These are phyloP conservation scores for Momotus momota DNA, from an alignment of 2,797 vertebrate species.

Conservation along the genomic window DNA sequence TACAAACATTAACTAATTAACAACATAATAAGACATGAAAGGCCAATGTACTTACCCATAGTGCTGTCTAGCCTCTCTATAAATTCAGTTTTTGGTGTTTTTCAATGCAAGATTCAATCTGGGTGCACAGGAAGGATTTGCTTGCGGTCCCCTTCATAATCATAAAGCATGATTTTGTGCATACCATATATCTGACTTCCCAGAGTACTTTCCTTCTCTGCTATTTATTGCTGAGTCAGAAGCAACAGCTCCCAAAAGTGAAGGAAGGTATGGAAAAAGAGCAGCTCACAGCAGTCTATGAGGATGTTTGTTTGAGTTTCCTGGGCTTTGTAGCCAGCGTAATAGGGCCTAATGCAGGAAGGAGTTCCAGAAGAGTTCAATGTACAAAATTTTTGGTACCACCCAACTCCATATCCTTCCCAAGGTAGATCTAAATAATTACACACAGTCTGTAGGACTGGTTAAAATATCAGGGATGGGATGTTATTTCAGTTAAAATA, in stretches of 20 bases:
- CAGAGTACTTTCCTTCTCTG: neutral
- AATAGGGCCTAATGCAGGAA: neutral
- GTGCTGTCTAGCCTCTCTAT: slow-evolving; percentile 32
- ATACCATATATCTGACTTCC: neutral
- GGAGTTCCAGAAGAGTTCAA: neutral
- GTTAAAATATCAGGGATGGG: neutral
- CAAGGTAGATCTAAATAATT: neutral
- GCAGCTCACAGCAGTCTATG: neutral
- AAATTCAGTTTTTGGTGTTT: slow-evolving; percentile 68
- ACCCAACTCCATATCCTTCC: neutral
- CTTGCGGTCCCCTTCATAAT: neutral
- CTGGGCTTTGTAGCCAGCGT: neutral
- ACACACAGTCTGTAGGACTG: neutral
- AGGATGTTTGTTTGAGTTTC: neutral
- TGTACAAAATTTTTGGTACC: neutral
- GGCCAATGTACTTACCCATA: slow-evolving; percentile 53
- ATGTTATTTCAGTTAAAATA: neutral
- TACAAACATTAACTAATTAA: slow-evolving; percentile 79
- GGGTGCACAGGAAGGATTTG: neutral
- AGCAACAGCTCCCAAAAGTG: neutral
- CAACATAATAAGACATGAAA: slow-evolving; percentile 76
- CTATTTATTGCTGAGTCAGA: neutral
- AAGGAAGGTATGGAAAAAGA: neutral
- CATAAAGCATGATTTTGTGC: neutral
- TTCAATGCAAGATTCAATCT: slow-evolving; percentile 17